Percentiles rank a stretch among this genome's conserved stretches.
These are phyloP conservation scores for Nephrotoma guestfalica DNA, from an alignment of 2,888 invertebrate genomes.

Conservation along the genomic window DNA sequence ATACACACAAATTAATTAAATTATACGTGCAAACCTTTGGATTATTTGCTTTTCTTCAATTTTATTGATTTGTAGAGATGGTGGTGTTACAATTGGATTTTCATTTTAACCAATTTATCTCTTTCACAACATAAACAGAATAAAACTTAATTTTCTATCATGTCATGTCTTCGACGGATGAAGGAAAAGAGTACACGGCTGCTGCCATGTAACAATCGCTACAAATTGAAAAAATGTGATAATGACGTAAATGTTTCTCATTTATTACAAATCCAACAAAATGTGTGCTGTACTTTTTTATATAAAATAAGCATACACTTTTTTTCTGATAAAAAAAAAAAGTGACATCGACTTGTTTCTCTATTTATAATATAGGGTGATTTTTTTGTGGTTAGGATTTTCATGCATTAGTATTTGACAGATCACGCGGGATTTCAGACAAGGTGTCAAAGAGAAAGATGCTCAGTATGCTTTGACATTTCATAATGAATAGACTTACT, in stretches of 20 bases:
- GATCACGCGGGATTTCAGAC: too few relatives aligned
- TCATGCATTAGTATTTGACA: too few relatives aligned
- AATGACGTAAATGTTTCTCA: neutral
- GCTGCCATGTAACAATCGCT: neutral
- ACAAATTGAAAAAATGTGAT: neutral
- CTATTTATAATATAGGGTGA: neutral
- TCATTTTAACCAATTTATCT: neutral
- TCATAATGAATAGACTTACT: too few relatives aligned
- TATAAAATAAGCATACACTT: neutral
- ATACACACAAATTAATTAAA: neutral
- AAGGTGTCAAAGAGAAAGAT: too few relatives aligned
- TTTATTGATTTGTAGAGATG: neutral
- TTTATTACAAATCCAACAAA: neutral
- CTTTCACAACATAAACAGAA: neutral
- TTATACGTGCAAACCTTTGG: neutral
- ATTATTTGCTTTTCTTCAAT: neutral
- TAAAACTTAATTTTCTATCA: neutral
- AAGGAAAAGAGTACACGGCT: neutral
- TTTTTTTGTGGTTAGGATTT: too few relatives aligned
- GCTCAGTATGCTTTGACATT: too few relatives aligned
- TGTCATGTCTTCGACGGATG: neutral
- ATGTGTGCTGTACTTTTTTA: neutral
- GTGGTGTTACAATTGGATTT: neutral
- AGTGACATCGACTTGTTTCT: neutral
- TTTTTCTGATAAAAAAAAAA: neutral